Conservation (phyloP, 2,113 vertebrate genomes). For the Psophia crepitans region DNA sequence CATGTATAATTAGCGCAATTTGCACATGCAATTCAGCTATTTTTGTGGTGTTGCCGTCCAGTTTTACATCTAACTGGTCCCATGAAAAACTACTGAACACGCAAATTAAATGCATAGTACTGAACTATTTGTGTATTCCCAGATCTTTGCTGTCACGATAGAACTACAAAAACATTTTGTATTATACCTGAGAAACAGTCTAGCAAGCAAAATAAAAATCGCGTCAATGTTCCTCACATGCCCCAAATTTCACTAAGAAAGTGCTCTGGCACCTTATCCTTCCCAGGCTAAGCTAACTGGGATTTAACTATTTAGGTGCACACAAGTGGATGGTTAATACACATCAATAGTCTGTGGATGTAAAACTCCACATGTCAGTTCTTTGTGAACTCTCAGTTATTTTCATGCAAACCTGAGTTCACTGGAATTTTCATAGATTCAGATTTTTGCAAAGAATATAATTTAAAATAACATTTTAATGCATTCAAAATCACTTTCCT, state of each 20-base stretch:
- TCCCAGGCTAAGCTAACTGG: background rate
- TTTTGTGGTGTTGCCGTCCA: background rate
- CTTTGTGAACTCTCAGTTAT: background rate
- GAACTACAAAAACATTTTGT: background rate
- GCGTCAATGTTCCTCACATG: background rate
- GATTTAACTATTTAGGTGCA: background rate
- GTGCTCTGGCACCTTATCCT: background rate
- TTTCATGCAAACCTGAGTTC: background rate
- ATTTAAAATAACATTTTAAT: background rate
- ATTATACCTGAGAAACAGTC: background rate
- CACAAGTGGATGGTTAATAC: background rate
- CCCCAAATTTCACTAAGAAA: background rate
- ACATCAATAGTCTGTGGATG: background rate
- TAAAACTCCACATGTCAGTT: background rate
- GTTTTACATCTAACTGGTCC: background rate
- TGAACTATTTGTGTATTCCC: background rate
- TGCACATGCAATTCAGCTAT: background rate
- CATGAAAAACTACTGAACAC: background rate
- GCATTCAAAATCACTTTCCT: background rate
- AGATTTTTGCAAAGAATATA: background rate
- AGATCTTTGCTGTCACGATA: background rate
- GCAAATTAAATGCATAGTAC: background rate
- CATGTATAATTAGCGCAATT: constrained; percentile 3
- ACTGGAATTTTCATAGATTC: background rate
- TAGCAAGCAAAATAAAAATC: background rate